A percentile compares a stretch with the other conserved stretches of the same genome.
These are phyloP conservation scores for Cosmopolites sordidus DNA, from an alignment of 2,888 invertebrate genomes.

Conservation along the genomic window DNA sequence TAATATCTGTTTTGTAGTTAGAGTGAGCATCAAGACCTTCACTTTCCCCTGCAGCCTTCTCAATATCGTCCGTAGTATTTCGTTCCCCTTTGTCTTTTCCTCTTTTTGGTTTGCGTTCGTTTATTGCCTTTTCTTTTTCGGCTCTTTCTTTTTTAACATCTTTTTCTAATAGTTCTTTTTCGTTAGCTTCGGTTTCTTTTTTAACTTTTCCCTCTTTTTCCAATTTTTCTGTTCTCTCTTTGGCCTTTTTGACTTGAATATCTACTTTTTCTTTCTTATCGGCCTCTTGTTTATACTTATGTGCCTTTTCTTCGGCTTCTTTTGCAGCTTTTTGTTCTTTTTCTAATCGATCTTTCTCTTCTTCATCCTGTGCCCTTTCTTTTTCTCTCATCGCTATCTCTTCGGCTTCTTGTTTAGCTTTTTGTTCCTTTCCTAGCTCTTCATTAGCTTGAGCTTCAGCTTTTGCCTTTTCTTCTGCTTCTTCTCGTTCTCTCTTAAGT, in stretches of 20 bases:
- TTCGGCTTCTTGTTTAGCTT: conserved; percentile 16
- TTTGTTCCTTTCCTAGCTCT: conserved; percentile 5
- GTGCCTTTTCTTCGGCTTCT: conserved; percentile 20
- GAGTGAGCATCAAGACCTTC: not conserved
- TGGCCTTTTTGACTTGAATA: too few species aligned
- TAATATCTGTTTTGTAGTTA: conserved; percentile 21
- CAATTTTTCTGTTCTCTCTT: conserved; percentile 17
- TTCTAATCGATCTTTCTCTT: conserved; percentile 25
- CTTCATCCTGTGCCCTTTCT: conserved; percentile 25
- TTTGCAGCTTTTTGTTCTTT: conserved; percentile 40
- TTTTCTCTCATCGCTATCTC: conserved; percentile 23
- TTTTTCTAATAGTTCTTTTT: conserved; percentile 21
- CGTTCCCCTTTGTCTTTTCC: conserved; percentile 4
- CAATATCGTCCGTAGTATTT: too few species aligned
- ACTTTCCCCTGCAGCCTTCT: not conserved
- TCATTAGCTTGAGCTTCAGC: not conserved
- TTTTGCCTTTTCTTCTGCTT: conserved; percentile 21
- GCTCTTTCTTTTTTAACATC: conserved; percentile 8
- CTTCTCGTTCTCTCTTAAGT: conserved; percentile 27
- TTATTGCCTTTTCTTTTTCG: conserved; percentile 21
- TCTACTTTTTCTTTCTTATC: conserved; percentile 31
- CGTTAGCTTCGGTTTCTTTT: too few species aligned
- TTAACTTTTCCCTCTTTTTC: conserved; percentile 12
- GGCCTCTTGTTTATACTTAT: conserved; percentile 27
- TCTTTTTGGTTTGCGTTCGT: conserved; percentile 19